Evolutionary conservation across 2,113 vertebrate species (phyloP), one percentile per base, ranked within the genome.

Genomic region (Tachysurus fulvidraco): DNA sequence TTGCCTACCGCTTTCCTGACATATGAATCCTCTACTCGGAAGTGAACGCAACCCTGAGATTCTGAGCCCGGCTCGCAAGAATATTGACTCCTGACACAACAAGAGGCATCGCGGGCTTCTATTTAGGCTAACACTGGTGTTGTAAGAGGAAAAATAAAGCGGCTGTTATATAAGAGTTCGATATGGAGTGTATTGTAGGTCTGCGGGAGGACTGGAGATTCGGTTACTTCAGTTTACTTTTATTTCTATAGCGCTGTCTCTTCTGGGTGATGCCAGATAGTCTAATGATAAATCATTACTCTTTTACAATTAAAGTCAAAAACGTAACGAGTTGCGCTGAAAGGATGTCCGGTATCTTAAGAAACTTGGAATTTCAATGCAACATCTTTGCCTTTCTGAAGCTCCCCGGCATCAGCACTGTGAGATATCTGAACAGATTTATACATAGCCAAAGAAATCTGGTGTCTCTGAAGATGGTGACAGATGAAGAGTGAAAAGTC

Each of bases 381-480:
- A 54, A 17, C n/a, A 21, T 5, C 8, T n/a, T 79, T 10, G n/a
- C 50, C 9, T 16, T 30, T 12, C 74, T 28, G 50, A 54, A 16
- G 69, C 73, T 44, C 69, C 69, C 67, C 28, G 57, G 44, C 83
- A 30, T 41, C 55, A 28, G 14, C 28, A 21, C 12, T 41, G 59
- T 17, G 55, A 50, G 36, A 25, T 60, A 46, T 60, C 16, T 25
- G 46, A 67, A 52, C 13, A 65, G 46, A 85, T 85, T 80, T 59
- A 25, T 30, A 44, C 30, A 59, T 85, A 5, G 54, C 82, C 89
- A 91, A 87, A 85, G 91, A 91, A 84, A 87, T 83, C 87, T 25
- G 78, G 21, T 71, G 86, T 88, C 85, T 86, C 86, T 91, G 90
- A 85, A 85, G 46, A 88, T 81, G 78, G 78, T 14, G 77, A 71